Percentiles rank a stretch among this genome's conserved stretches.
Evolutionary conservation across 2,797 vertebrate genomes (phyloP).

Genomic region (Enteromius paludinosus): DNA sequence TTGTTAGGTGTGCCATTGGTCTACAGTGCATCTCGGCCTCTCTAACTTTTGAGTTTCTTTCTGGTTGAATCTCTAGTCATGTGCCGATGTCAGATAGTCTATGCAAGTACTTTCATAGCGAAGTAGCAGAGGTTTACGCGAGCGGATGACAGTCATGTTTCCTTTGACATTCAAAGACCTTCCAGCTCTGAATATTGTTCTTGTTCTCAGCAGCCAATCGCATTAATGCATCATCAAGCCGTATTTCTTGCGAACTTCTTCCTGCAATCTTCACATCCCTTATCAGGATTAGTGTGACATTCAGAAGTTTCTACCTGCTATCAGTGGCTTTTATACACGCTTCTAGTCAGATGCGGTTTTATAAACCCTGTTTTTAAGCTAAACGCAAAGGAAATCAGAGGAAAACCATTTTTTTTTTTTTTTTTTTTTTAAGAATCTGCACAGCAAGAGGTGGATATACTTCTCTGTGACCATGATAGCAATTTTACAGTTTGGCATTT

Average conservation of each 20-base stretch:
- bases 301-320: not conserved
- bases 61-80: not conserved
- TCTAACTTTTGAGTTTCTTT: not conserved
- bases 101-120: slow-evolving; percentile 17
- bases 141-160: slow-evolving; percentile 15
- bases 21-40: not conserved
- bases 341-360: not conserved
- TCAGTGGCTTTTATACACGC: not conserved
- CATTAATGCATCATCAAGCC: not conserved
- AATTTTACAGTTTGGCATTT: not conserved
- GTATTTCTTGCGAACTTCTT: not conserved
- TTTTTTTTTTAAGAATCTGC: not conserved
- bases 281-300: not conserved
- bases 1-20: not conserved
- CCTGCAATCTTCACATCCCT: not conserved
- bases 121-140: not conserved
- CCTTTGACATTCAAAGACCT: slow-evolving; percentile 25
- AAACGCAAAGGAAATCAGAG: not conserved
- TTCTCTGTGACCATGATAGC: not conserved
- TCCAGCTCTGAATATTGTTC: not conserved
- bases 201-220: not conserved
- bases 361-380: not conserved
- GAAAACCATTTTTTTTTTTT: not conserved
- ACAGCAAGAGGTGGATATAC: not conserved
- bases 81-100: slow-evolving; percentile 10